Conservation (phyloP, 2,113 vertebrate genomes). For the Tragelaphus imberbis region DNA sequence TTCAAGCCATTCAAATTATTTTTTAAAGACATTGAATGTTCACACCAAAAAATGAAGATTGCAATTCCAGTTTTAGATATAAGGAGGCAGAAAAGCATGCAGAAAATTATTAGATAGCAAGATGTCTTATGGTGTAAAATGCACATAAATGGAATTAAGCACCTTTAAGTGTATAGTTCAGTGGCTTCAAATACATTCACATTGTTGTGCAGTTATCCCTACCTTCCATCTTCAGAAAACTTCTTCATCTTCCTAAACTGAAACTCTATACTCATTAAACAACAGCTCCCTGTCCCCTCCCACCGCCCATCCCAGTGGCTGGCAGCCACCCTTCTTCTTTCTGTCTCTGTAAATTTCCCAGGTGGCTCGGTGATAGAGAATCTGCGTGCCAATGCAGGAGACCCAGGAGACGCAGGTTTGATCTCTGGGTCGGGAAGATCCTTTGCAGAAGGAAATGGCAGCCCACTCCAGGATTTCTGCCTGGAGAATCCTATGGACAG, state of each 20-base stretch:
- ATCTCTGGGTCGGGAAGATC: background rate
- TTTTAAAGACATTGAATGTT: background rate
- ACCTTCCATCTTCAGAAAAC: background rate
- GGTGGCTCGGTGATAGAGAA: background rate
- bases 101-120: background rate
- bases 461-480: background rate
- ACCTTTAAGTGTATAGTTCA: background rate
- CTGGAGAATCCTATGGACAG: background rate
- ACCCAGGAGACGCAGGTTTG: background rate
- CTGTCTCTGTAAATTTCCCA: background rate
- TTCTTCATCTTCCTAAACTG: background rate
- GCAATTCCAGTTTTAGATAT: background rate
- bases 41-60: background rate
- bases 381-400: background rate
- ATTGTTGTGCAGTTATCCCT: too few relatives aligned
- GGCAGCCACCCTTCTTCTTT: background rate
- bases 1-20: background rate
- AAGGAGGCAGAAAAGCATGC: background rate
- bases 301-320: too few relatives aligned
- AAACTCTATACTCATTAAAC: background rate
- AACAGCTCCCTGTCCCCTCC: rapidly evolving
- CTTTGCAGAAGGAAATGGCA: background rate
- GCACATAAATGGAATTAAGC: background rate
- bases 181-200: background rate
- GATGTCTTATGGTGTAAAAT: background rate